A percentile compares a stretch with the other conserved stretches of the same genome.
Conservation (phyloP, 2,888 invertebrate genomes). For the Muscina levida region DNA sequence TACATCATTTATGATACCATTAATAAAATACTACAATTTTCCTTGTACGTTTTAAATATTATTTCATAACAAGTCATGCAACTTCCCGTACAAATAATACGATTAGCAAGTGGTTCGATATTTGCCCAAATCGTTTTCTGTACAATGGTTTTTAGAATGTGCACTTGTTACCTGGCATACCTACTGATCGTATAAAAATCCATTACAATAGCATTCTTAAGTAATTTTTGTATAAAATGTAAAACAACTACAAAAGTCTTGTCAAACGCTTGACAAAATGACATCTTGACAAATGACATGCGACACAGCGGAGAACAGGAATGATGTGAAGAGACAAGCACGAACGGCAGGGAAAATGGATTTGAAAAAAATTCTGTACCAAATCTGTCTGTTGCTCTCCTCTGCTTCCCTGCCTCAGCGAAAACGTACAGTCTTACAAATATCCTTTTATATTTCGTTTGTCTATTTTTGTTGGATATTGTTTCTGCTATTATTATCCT, state of each 20-base stretch:
- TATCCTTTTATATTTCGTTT: constrained; percentile 6
- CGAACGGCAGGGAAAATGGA: constrained; percentile 50
- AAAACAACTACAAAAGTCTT: constrained; percentile 62
- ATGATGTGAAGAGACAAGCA: constrained; percentile 45
- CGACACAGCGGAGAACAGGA: constrained; percentile 37
- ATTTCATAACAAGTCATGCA: no score
- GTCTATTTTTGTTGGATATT: constrained; percentile 37
- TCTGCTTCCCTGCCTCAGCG: background rate
- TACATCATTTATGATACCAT: no score
- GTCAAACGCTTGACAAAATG: constrained; percentile 63
- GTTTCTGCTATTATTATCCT: constrained; percentile 20
- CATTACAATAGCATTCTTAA: constrained; percentile 39
- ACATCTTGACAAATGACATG: constrained; percentile 65
- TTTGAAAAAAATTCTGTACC: constrained; percentile 51
- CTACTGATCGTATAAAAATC: background rate
- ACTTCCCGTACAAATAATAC: no score
- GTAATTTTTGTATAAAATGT: constrained; percentile 61
- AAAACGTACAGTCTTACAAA: background rate
- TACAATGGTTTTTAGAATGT: no score
- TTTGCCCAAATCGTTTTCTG: no score
- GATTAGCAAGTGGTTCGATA: no score
- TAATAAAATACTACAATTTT: no score
- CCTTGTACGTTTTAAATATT: no score
- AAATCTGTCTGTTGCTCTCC: constrained; percentile 31
- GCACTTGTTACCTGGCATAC: background rate